Evolutionary conservation across 2,113 vertebrate species (phyloP), one percentile per base, ranked within the genome.

Genomic region (Sardina pilchardus): DNA sequence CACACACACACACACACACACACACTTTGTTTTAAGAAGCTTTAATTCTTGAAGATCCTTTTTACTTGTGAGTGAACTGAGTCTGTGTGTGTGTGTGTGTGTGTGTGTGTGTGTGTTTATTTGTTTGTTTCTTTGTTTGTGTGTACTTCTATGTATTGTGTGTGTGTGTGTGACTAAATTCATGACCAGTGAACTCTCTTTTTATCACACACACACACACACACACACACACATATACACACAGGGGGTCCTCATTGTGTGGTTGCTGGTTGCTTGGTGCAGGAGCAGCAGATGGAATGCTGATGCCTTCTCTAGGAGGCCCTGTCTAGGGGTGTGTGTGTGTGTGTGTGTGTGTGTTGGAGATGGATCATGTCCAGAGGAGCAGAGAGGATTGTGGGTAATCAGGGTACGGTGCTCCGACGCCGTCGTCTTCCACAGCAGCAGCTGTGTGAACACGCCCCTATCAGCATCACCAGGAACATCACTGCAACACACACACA

Each of bases 361-460:
- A n/a, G n/a, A n/a, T n/a, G n/a, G 10, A 14, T 50, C 16, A 17
- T 50, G 16, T 3, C 0, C 1, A 16, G 16, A 50, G 48, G n/a
- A n/a, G 17, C 48, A 50, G 48, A 50, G 48, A 14, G 48, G 48
- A 50, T 63, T 63, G 59, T 26, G n/a, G 63, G 63, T 71, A 56
- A 24, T 56, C 89, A 95, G 43, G 91, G 48, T 50, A 1, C 3
- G 12, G 12, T 19, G 4, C 50, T 53, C 3, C 16, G 48, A 14
- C 48, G 48, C 17, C 48, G 48, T 1, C 1, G 17, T 34, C 91
- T 87, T 43, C 91, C 88, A 48, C 88, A 82, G 84, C 90, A 94
- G 89, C 85, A 91, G 42, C 83, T 89, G 19, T 89, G 85, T 3
- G 47, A 16, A 0, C 93, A 95, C 50, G 89, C 4, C 56, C 24